Evolutionary conservation across 2,113 vertebrate species (phyloP).

Genomic region (Clarias batrachus): DNA sequence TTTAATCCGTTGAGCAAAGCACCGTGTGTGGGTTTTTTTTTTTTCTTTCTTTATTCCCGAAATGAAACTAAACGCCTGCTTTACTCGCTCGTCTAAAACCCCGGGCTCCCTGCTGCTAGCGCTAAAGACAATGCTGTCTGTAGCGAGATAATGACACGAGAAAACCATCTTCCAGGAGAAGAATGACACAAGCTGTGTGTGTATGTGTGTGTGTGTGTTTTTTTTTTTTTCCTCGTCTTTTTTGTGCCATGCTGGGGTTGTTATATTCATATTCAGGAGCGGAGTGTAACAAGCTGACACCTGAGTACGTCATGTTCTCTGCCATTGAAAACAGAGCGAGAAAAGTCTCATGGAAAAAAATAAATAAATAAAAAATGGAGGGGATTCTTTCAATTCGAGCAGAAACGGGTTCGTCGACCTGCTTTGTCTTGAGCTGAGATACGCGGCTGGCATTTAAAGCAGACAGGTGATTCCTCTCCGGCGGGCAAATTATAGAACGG

Average conservation of each 20-base stretch:
- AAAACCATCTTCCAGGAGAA: slow-evolving; percentile 41
- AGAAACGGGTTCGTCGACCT: not conserved
- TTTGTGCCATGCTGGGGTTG: slow-evolving; percentile 40
- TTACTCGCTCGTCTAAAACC: not conserved
- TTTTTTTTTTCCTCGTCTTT: not conserved
- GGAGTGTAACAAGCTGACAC: slow-evolving; percentile 49
- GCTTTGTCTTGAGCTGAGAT: not conserved
- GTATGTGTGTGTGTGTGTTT: not conserved
- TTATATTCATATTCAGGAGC: slow-evolving; percentile 46
- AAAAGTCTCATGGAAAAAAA: not conserved
- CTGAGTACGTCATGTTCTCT: slow-evolving; percentile 46
- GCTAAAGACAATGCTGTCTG: slow-evolving; percentile 49
- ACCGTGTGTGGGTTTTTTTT: not conserved
- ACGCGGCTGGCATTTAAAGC: slow-evolving; percentile 25
- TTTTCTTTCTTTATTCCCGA: not conserved
- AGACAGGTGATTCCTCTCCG: slow-evolving; percentile 32
- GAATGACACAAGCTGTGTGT: slow-evolving; percentile 48
- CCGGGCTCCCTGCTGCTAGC: slow-evolving; percentile 30
- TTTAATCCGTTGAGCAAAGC: slow-evolving; percentile 46
- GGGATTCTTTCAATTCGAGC: not conserved
- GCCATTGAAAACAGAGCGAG: slow-evolving; percentile 32
- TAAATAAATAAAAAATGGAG: not conserved
- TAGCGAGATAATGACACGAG: slow-evolving; percentile 41
- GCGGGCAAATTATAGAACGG: slow-evolving; percentile 38
- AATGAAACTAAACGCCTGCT: slow-evolving; percentile 35